Conservation (phyloP, 2,888 invertebrate genomes). For the Camponotus fellah region DNA sequence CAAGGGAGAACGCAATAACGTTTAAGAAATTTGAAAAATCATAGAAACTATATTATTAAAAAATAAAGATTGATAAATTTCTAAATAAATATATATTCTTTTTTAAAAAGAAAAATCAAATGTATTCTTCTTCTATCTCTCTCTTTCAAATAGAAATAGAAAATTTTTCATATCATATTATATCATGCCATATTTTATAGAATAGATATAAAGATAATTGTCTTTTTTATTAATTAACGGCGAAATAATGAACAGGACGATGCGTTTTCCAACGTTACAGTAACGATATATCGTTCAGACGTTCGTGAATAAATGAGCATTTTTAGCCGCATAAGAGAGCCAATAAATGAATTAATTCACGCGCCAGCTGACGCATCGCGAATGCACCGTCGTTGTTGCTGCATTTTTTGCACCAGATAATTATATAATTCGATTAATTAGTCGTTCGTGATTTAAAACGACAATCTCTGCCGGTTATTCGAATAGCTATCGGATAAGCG, state of each 20-base stretch:
- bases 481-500: not conserved
- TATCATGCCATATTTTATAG: not conserved
- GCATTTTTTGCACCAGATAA: not conserved
- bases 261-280: not conserved
- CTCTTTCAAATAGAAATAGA: not conserved
- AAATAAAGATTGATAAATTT: not conserved
- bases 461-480: not conserved
- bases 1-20: not conserved
- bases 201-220: not conserved
- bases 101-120: not conserved
- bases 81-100: not conserved
- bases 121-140: not conserved
- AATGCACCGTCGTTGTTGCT: not conserved
- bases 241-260: not conserved
- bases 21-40: not conserved
- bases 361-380: not conserved
- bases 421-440: not conserved
- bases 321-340: not conserved
- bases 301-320: not conserved
- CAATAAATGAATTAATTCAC: slow-evolving; percentile 8
- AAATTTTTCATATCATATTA: not conserved
- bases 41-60: not conserved
- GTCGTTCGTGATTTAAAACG: not conserved
- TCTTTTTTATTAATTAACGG: not conserved
- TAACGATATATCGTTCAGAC: not conserved